Conservation (phyloP, 1,140 invertebrate species). For the Nomia melanderi region DNA sequence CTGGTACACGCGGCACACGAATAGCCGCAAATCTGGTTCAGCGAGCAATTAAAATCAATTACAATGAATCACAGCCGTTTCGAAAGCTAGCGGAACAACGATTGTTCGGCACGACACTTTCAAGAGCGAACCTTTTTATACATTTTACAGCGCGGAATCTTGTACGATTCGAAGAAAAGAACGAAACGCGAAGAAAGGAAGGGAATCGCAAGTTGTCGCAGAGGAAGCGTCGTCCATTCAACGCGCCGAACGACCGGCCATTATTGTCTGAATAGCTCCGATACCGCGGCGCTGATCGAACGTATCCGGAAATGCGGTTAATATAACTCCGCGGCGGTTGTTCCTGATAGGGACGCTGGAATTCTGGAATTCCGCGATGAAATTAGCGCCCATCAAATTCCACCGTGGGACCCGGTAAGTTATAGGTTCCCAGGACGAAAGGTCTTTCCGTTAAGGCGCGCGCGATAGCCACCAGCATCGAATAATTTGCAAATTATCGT, state of each 20-base stretch:
- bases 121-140: no score
- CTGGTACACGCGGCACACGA: no score
- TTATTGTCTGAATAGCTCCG: conserved; percentile 16
- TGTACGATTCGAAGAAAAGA: no score
- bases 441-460: conserved; percentile 12
- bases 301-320: conserved; percentile 43
- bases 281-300: conserved; percentile 22
- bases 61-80: no score
- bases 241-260: no score
- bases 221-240: no score
- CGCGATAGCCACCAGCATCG: neutral
- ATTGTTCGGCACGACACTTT: no score
- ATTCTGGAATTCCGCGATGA: conserved; percentile 42
- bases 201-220: neutral
- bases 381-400: conserved; percentile 60
- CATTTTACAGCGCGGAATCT: no score
- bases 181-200: neutral
- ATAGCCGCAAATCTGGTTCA: no score
- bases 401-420: conserved; percentile 26
- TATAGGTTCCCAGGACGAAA: conserved; percentile 31
- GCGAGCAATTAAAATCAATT: no score
- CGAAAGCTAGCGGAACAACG: no score
- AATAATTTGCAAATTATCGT: conserved; percentile 24
- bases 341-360: conserved; percentile 5
- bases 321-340: conserved; percentile 40